Conservation (phyloP, 2,888 invertebrate species). For the Amblyteles armatorius region DNA sequence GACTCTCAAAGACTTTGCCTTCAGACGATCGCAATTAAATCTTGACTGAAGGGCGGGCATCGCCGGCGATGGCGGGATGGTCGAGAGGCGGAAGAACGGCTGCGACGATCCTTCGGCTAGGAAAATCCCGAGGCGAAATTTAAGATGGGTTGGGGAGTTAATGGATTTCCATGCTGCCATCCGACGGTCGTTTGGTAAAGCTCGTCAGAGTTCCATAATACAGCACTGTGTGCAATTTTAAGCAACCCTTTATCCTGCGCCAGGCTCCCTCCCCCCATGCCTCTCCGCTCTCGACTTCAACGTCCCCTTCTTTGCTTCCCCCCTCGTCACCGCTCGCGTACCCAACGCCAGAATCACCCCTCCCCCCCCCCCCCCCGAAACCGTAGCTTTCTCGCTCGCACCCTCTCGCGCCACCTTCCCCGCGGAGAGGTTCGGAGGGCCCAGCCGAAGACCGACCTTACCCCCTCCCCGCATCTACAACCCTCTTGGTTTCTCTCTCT, state of each 20-base stretch:
- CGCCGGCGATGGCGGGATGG: slow-evolving; percentile 36
- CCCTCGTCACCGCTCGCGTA: slow-evolving; percentile 62
- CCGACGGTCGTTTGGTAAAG: slow-evolving; percentile 79
- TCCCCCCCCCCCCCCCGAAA: slow-evolving; percentile 56
- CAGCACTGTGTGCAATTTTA: slow-evolving; percentile 83
- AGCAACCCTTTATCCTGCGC: slow-evolving; percentile 83
- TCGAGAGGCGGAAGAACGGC: slow-evolving; percentile 4
- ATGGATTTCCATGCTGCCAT: slow-evolving; percentile 83
- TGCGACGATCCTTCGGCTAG: slow-evolving; percentile 40
- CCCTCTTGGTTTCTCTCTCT: slow-evolving; percentile 15
- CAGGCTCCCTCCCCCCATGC: slow-evolving; percentile 67
- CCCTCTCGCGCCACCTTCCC: slow-evolving; percentile 1
- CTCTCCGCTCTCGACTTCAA: slow-evolving; percentile 45
- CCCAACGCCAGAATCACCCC: slow-evolving; percentile 67
- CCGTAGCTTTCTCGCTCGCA: slow-evolving; percentile 12
- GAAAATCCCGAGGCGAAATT: slow-evolving; percentile 25
- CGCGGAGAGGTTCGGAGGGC: slow-evolving; percentile 18
- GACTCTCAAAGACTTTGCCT: slow-evolving; percentile 77
- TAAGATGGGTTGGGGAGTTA: slow-evolving; percentile 74
- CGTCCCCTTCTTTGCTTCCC: slow-evolving; percentile 57
- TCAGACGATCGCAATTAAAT: slow-evolving; percentile 83
- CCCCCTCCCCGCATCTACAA: slow-evolving; percentile 38
- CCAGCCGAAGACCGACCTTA: slow-evolving; percentile 33
- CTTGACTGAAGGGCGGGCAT: slow-evolving; percentile 78
- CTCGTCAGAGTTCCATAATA: slow-evolving; percentile 83